These are phyloP conservation scores for Ormia ochracea DNA, from an alignment of 2,888 invertebrate genomes.

Conservation along the genomic window DNA sequence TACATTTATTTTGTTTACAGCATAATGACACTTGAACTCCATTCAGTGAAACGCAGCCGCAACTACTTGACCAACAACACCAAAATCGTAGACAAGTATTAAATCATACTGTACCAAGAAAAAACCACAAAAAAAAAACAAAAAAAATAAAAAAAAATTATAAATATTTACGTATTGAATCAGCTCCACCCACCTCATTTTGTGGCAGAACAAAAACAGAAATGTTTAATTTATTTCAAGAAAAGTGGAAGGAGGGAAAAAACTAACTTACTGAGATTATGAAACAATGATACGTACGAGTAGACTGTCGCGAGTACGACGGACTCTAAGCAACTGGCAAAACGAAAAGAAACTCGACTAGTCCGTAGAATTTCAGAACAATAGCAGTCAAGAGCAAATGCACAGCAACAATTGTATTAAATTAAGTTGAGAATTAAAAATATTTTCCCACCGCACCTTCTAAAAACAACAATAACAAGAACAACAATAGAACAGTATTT, in stretches of 20 bases:
- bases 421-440: slow-evolving; percentile 38
- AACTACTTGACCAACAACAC: slow-evolving; percentile 31
- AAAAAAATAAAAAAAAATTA: neutral
- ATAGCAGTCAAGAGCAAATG: slow-evolving; percentile 6
- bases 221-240: slow-evolving; percentile 22
- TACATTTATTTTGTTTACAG: neutral
- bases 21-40: slow-evolving; percentile 57
- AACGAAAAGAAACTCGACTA: slow-evolving; percentile 41
- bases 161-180: neutral
- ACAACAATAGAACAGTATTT: neutral
- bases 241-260: slow-evolving; percentile 2
- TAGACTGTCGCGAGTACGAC: neutral
- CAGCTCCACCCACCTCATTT: slow-evolving; percentile 47
- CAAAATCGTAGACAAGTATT: slow-evolving; percentile 17
- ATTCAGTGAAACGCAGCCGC: neutral
- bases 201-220: neutral
- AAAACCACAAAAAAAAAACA: no score
- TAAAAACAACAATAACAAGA: neutral
- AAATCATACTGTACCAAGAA: no score
- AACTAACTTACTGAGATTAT: slow-evolving; percentile 29
- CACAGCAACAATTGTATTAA: slow-evolving; percentile 27
- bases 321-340: slow-evolving; percentile 25
- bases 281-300: slow-evolving; percentile 35
- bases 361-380: slow-evolving; percentile 35
- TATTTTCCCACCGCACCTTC: slow-evolving; percentile 60